These are phyloP conservation scores for Aplodontia rufa DNA, from an alignment of 2,113 vertebrate genomes.

Conservation along the genomic window DNA sequence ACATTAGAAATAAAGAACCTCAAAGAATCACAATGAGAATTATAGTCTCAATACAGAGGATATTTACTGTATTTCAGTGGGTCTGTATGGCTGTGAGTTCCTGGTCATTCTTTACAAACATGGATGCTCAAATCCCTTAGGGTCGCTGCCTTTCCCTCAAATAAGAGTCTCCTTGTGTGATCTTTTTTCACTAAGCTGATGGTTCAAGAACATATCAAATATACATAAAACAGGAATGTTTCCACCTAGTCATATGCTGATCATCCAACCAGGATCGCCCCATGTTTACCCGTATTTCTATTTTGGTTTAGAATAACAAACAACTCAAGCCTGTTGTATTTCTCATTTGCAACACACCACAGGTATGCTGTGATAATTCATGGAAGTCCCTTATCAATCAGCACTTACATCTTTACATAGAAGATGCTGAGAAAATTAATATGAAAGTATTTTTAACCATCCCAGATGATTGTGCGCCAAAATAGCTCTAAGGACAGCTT, in stretches of 20 bases:
- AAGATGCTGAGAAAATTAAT: neutral
- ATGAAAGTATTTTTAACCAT: neutral
- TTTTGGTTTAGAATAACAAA: neutral
- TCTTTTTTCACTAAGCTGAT: neutral
- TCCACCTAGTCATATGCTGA: neutral
- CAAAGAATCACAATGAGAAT: neutral
- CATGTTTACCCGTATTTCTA: neutral
- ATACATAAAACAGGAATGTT: neutral
- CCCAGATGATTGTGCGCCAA: neutral
- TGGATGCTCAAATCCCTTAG: neutral
- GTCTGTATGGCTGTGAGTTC: neutral
- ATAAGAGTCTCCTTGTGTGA: neutral
- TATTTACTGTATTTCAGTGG: no score
- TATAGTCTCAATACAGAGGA: neutral
- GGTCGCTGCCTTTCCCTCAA: neutral
- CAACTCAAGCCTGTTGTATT: neutral
- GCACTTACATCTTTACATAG: neutral
- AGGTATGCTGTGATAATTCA: neutral
- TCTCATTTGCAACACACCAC: neutral
- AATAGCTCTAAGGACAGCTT: neutral
- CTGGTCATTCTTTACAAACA: neutral
- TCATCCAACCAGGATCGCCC: neutral
- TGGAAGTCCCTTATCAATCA: neutral
- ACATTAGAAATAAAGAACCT: neutral
- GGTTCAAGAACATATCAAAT: neutral